Evolutionary conservation across 2,797 vertebrate genomes (phyloP).

Genomic region (Gadopsis bispinosus): DNA sequence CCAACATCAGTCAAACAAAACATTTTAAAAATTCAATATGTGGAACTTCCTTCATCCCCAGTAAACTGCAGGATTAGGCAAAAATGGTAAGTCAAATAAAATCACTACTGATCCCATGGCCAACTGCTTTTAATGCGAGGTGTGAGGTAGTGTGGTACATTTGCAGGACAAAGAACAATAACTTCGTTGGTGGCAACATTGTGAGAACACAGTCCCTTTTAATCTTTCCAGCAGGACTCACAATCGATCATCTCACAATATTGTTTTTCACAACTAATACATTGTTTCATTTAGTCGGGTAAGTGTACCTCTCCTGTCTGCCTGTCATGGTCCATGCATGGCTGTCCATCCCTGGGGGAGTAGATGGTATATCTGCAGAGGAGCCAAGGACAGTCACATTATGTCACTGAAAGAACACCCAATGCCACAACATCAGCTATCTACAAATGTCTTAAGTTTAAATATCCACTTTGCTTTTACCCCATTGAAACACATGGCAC

Average conservation of each 20-base stretch:
- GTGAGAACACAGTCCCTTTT: neutral
- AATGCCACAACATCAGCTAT: neutral
- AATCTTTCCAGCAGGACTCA: neutral
- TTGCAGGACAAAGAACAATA: neutral
- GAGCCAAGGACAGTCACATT: conserved; percentile 6
- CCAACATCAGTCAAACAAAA: neutral
- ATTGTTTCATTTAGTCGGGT: neutral
- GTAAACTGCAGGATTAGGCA: neutral
- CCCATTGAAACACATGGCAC: neutral
- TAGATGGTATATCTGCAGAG: conserved; percentile 94
- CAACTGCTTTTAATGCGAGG: neutral
- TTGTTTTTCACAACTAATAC: neutral
- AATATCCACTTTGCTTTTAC: conserved; percentile 9
- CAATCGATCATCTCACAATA: neutral
- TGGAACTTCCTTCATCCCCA: neutral
- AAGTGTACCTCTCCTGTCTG: conserved; percentile 94
- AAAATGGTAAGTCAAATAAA: neutral
- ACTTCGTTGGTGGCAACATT: neutral
- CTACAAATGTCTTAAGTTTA: neutral
- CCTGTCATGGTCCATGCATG: conserved; percentile 99
- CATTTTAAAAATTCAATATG: neutral
- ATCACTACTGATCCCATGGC: neutral
- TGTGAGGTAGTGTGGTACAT: neutral
- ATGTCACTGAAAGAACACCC: neutral
- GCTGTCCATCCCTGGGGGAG: conserved; percentile 97